Evolutionary conservation across 2,113 vertebrate genomes (phyloP), one percentile per base, ranked within the genome.

Genomic region (Calyptomena viridis): DNA sequence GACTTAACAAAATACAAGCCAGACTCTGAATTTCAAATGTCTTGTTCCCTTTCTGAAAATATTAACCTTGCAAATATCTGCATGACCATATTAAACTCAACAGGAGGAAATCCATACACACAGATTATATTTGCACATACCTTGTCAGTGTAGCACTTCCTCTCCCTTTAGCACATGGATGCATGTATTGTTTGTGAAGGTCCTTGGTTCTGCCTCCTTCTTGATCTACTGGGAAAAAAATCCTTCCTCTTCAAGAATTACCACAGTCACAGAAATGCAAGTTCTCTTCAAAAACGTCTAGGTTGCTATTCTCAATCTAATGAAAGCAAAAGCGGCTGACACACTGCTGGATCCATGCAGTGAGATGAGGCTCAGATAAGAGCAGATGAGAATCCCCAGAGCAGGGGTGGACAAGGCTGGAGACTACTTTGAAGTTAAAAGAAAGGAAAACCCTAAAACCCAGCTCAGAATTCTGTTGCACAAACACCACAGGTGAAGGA

Each of bases 101-200:
- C 69, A 71, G 17, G 39, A 66, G 49, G 31, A 90, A 91, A 89
- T 75, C 73, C 56, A 73, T 27, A 78, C 14, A 84, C 10, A 47
- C 9, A 91, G 64, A 50, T 63, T 77, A 50, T n/a, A 89, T 68
- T 88, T 74, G 77, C 82, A 91, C 92, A 87, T 96, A 96, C 93
- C 90, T 91, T 84, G 52, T 75, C 60, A 87, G n/a, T 59, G 93
- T 84, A 55, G 64, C 17, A 89, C 84, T 94, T 94, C 91, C 78
- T 91, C 77, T 91, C 52, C 55, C 87, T 50, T 91, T 89, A 86
- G 76, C 49, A 85, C 46, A 23, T 74, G 72, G 76, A 81, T 81
- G 80, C 47, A 74, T 8, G 5, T 13, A 80, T n/a, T 77, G 40
- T 77, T 90, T 89, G 55, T 78, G 84, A 77, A 74, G 69, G 35